phyloP scores from a whole-genome alignment of 2,888 invertebrate genomes.

The Lepidonotus clava region DNA sequence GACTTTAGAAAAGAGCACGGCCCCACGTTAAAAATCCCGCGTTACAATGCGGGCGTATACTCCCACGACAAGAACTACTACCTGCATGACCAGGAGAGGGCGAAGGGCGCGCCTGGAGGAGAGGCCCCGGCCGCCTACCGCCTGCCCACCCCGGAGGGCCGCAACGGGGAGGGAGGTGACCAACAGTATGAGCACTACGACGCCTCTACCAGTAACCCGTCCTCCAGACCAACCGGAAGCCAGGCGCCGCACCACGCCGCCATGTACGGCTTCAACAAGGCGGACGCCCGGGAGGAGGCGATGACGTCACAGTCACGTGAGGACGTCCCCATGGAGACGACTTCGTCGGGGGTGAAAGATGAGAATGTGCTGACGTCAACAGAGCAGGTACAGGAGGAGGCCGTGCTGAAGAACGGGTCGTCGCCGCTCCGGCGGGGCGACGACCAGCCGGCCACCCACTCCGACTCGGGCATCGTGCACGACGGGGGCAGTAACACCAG shows the following conservation, averaged over 20 bases:
- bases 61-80: too few species aligned
- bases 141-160: neutral
- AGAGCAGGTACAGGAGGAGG: neutral
- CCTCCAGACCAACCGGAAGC: neutral
- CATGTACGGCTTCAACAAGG: too few species aligned
- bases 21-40: neutral
- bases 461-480: constrained; percentile 48
- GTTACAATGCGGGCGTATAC: constrained; percentile 6
- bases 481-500: constrained; percentile 42
- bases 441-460: constrained; percentile 28
- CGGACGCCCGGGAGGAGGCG: neutral
- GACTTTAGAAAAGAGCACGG: neutral
- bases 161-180: neutral
- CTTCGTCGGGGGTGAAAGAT: too few species aligned
- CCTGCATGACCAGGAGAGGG: too few species aligned
- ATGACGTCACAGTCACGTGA: neutral
- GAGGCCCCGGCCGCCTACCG: neutral
- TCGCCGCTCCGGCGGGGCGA: neutral
- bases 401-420: too few species aligned
- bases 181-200: neutral
- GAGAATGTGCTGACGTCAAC: too few species aligned
- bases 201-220: too few species aligned
- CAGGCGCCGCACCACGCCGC: neutral
- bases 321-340: too few species aligned
- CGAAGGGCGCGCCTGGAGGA: neutral